Conservation (phyloP, 2,113 vertebrate species). For the Chaetodon auriga region DNA sequence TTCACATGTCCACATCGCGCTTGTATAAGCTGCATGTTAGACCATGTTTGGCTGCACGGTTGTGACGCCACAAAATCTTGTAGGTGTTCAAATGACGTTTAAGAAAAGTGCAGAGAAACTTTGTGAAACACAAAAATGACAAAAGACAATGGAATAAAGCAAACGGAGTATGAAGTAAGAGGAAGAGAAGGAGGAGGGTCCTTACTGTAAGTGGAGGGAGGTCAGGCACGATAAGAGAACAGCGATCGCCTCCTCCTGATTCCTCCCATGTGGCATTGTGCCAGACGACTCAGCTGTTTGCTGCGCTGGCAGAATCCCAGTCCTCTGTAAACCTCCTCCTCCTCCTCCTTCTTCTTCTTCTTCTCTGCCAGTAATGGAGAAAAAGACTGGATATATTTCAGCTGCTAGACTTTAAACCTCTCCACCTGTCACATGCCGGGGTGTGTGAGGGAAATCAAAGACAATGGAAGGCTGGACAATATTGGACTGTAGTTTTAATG, state of each 20-base stretch:
- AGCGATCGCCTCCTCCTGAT: not conserved
- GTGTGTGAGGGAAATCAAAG: slow-evolving; percentile 41
- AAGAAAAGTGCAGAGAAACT: not conserved
- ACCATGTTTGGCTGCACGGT: not conserved
- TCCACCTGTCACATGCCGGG: slow-evolving; percentile 53
- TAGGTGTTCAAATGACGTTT: not conserved
- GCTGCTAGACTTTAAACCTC: slow-evolving; percentile 23
- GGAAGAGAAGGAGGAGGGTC: not conserved
- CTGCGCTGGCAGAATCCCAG: slow-evolving; percentile 15
- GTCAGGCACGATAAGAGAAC: slow-evolving; percentile 14
- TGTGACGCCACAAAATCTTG: not conserved
- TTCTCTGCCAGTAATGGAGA: slow-evolving; percentile 33
- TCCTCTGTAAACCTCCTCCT: slow-evolving; percentile 6
- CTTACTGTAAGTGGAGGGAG: not conserved
- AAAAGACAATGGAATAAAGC: not conserved
- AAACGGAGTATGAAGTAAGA: not conserved
- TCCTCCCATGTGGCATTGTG: slow-evolving; percentile 15
- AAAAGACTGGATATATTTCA: slow-evolving; percentile 38
- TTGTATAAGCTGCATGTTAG: not conserved
- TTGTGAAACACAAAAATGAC: not conserved
- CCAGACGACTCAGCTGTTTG: slow-evolving; percentile 57
- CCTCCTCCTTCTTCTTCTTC: not conserved
- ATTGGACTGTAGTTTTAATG: slow-evolving; percentile 20
- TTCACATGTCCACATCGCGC: no score
- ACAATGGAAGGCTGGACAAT: slow-evolving; percentile 37